Percentiles rank a stretch among this genome's conserved stretches.
phyloP scores from a whole-genome alignment of 2,797 vertebrate species.

The Bufotes viridis region DNA sequence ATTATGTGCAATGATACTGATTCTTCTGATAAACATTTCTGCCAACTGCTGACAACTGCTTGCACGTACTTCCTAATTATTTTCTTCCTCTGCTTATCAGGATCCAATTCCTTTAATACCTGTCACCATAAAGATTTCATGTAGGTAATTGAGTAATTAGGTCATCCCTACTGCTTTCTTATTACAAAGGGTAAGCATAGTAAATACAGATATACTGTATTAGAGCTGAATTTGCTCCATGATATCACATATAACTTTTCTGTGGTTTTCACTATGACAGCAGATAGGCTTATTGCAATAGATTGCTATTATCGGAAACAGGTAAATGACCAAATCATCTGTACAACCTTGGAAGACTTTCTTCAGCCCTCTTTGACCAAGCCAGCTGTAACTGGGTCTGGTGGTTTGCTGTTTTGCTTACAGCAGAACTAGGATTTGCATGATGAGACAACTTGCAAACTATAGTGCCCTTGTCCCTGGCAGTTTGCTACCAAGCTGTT shows the following conservation, averaged over 20 bases:
- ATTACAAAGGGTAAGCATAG: no score
- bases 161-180: no score
- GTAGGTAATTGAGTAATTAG: background rate
- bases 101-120: background rate
- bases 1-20: background rate
- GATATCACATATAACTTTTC: background rate
- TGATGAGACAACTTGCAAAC: background rate
- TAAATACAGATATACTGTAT: background rate
- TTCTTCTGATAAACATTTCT: background rate
- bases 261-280: background rate
- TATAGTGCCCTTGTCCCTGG: background rate
- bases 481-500: background rate
- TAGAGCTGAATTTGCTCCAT: background rate
- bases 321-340: background rate
- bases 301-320: background rate
- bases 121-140: background rate
- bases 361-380: background rate
- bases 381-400: constrained; percentile 4
- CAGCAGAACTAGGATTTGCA: background rate
- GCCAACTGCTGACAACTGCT: background rate
- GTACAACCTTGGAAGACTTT: background rate
- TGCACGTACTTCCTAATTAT: background rate
- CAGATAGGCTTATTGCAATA: background rate
- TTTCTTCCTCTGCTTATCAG: background rate
- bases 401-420: constrained; percentile 1